Evolutionary conservation across 2,113 vertebrate species (phyloP).

Genomic region (Tapirus terrestris): DNA sequence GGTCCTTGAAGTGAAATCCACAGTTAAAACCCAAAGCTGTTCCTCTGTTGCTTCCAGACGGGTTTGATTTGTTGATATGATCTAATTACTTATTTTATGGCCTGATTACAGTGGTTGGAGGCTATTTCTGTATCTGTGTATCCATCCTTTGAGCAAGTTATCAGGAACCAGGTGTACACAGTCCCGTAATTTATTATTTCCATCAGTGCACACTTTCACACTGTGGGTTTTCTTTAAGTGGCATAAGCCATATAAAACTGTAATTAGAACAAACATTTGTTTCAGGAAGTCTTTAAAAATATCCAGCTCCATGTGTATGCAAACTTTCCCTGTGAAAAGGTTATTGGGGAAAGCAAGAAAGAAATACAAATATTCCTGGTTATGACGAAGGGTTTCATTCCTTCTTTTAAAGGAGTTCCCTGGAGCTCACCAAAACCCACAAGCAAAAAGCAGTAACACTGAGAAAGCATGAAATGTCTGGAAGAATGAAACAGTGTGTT

Average conservation of each 20-base stretch:
- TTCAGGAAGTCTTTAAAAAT: slow-evolving; percentile 66
- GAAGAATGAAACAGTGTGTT: not conserved
- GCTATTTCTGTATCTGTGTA: slow-evolving; percentile 32
- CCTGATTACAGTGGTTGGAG: not conserved
- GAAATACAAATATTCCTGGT: slow-evolving; percentile 15
- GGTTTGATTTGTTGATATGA: slow-evolving; percentile 17
- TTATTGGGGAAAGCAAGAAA: slow-evolving; percentile 18
- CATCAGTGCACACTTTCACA: slow-evolving; percentile 34
- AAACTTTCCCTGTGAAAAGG: slow-evolving; percentile 26
- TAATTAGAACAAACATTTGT: slow-evolving; percentile 66
- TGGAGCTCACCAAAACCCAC: not conserved
- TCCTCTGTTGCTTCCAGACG: slow-evolving; percentile 13
- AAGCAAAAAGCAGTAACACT: not conserved
- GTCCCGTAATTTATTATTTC: slow-evolving; percentile 40
- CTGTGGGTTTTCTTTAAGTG: slow-evolving; percentile 47
- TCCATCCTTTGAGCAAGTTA: not conserved
- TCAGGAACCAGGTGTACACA: slow-evolving; percentile 31
- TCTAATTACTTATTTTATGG: slow-evolving; percentile 41
- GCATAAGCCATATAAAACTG: slow-evolving; percentile 53
- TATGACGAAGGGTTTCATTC: not conserved
- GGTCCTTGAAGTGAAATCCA: slow-evolving; percentile 9
- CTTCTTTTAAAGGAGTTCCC: slow-evolving; percentile 40
- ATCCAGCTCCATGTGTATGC: not conserved
- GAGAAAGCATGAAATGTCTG: not conserved
- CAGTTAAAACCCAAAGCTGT: not conserved